Evolutionary conservation across 2,113 vertebrate genomes (phyloP), one percentile per base, ranked within the genome.

Genomic region (Dipodomys spectabilis): DNA sequence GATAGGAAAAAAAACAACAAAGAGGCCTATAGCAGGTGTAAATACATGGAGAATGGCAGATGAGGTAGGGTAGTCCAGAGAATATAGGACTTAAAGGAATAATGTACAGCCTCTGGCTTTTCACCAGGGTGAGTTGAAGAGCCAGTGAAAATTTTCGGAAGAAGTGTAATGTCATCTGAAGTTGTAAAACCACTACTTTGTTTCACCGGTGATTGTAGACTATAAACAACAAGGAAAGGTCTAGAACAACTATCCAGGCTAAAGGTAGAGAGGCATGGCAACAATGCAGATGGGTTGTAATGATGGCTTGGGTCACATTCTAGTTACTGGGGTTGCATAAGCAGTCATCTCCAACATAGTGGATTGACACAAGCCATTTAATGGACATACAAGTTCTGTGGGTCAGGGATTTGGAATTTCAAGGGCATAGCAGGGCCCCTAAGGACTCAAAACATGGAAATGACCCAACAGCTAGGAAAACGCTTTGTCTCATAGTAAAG

Each of bases 351-450:
- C 45, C 83, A 73, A 74, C 32, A 64, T 20, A 62, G 32, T 23
- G 71, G 2, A 6, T 82, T 78, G 78, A 92, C 73, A 72, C 32
- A 68, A 49, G 25, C 2, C 28, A 44, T 81, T 82, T 92, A 77
- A 49, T 86, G 64, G 78, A 22, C 35, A 85, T 25, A 64, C 64
- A 11, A 19, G 53, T 80, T 92, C 35, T 78, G 25, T 72, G 27
- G 16, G 32, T 78, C 30, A 79, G n/a, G 57, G 82, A 83, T 86
- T 80, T 80, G 35, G 30, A 83, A 90, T 86, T 74, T 60, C 28
- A 72, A 65, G 18, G n/a, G 74, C n/a, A 28, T 5, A 64, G 18
- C 2, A 12, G 25, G 49, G 49, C 49, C 49, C 49, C 49, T 53
- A 20, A 86, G 44, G 71, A 82, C 16, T 7, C 30, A 65, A 79